phyloP scores from a whole-genome alignment of 1,140 invertebrate species.

The Plectrocnemia conspersa region DNA sequence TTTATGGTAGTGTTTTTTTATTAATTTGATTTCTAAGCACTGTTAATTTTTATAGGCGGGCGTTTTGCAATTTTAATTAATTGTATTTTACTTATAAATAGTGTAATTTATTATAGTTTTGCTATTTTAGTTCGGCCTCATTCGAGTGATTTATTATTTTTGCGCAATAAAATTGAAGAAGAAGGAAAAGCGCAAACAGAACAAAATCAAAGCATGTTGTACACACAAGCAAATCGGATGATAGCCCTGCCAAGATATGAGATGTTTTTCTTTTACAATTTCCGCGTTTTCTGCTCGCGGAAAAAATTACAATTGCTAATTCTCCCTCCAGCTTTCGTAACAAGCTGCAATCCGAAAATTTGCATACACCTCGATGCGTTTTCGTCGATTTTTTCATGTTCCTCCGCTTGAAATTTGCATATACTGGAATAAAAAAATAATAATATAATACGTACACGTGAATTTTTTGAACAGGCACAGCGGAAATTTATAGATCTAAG shows the following conservation, averaged over 20 bases:
- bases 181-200: conserved; percentile 4
- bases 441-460: not conserved
- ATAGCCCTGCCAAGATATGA: conserved; percentile 5
- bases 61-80: too few relatives aligned
- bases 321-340: conserved; percentile 6
- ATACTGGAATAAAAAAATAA: not conserved
- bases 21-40: too few relatives aligned
- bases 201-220: conserved; percentile 5
- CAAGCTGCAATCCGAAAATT: conserved; percentile 13
- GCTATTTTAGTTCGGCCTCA: too few relatives aligned
- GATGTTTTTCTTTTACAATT: conserved; percentile 9
- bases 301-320: conserved; percentile 35
- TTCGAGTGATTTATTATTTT: too few relatives aligned
- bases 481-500: conserved; percentile 21
- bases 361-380: too few relatives aligned
- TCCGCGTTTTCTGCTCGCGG: conserved; percentile 4
- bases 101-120: too few relatives aligned
- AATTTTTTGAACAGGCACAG: conserved; percentile 1
- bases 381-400: conserved; percentile 13
- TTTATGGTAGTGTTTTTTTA: too few relatives aligned
- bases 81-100: too few relatives aligned
- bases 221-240: conserved; percentile 14
- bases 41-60: too few relatives aligned
- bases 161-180: too few relatives aligned
- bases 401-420: not conserved